phyloP scores from a whole-genome alignment of 2,797 vertebrate genomes.

The Paramormyrops hopkinsi region DNA sequence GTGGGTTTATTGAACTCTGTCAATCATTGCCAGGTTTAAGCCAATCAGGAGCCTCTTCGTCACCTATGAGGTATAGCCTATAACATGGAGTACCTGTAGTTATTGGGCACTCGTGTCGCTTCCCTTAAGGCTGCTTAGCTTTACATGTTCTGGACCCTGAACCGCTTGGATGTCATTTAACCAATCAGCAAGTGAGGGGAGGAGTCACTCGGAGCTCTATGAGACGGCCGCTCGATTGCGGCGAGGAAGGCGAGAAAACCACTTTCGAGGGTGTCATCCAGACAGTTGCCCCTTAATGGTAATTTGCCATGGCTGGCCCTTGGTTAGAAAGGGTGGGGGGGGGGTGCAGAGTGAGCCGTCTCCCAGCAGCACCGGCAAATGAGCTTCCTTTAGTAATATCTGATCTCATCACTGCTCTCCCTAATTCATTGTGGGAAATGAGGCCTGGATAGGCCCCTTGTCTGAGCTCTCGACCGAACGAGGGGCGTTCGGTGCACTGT shows the following conservation, averaged over 20 bases:
- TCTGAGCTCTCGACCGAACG: background rate
- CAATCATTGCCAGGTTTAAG: background rate
- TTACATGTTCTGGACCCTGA: background rate
- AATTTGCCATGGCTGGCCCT: background rate
- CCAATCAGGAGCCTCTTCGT: background rate
- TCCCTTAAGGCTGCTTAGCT: background rate
- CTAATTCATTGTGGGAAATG: background rate
- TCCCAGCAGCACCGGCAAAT: background rate
- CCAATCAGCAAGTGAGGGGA: background rate
- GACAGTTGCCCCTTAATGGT: background rate
- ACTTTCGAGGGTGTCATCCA: background rate
- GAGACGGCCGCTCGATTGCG: background rate
- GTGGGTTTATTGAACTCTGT: background rate
- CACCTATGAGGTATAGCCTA: background rate
- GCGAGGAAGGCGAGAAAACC: background rate
- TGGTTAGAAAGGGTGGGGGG: background rate
- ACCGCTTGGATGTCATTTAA: background rate
- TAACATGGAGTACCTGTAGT: background rate
- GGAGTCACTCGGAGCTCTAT: background rate
- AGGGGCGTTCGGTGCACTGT: background rate
- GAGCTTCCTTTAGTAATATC: slow-evolving; percentile 8
- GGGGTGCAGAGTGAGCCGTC: background rate
- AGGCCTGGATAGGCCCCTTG: background rate
- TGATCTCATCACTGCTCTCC: background rate
- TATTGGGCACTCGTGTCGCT: background rate